Base-by-base conservation (phyloP, 2,113 vertebrate genomes). In the Mustela nigripes region DNA sequence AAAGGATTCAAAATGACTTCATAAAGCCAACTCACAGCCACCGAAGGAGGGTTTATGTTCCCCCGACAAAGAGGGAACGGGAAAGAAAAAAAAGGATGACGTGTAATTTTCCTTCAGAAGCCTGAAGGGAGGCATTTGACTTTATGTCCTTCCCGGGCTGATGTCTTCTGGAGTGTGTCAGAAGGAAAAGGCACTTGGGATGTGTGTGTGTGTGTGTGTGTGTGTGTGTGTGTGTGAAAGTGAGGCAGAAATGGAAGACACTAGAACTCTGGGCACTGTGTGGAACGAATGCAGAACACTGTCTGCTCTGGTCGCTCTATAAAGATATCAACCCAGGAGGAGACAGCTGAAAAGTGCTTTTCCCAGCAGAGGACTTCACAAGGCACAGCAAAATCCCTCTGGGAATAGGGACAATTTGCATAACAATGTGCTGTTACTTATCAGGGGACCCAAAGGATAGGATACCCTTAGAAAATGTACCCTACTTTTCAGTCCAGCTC, bases 391-490 rank as follows among this genome's bases (percentile, higher is more conserved):
- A 97, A 97, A 97, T 83, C 86, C 89, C 94, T 5, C 97, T 90
- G 97, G 98, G 98, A 98, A 96, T 62, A 83, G 96, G 85, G 74
- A 19, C 91, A 94, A 98, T 99, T 98, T 98, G 97, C 98, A 98
- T 98, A 93, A 98, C 96, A 99, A 98, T 98, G 96, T 83, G 8
- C 83, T 98, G 90, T 95, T 98, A 98, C 96, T 94, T 98, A 96
- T 96, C 97, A 4, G 67, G 96, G 78, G 92, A 98, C 97, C 97
- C 94, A 97, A 56, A 96, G 93, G 94, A 84, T 96, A 83, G 93
- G 39, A 26, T 93, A 97, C 98, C 92, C n/a, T 1, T 71, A 97
- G 85, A 96, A 94, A 98, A 94, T 98, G 96, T 39, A 91, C 50
- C 89, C 85, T 89, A 97, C 91, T 97, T 97, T 98, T 95, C 96